Percentiles rank a stretch among this genome's conserved stretches.
Conservation (phyloP, 2,797 vertebrate species). For the Halcyon smyrnensis region DNA sequence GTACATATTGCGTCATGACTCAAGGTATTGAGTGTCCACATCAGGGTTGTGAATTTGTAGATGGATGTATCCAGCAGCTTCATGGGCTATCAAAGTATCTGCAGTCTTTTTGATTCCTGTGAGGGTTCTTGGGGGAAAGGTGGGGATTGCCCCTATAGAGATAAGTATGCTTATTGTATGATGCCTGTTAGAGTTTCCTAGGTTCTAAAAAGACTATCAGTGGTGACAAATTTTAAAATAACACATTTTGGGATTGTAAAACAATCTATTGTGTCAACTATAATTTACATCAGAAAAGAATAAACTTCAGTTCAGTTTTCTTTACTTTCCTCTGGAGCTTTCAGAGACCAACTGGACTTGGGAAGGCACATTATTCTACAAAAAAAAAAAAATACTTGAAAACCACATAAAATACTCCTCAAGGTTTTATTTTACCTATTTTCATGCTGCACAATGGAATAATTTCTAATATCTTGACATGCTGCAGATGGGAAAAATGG, state of each 20-base stretch:
- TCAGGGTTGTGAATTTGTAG: background rate
- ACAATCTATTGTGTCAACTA: background rate
- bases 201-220: background rate
- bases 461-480: background rate
- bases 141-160: background rate
- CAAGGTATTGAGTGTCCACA: background rate
- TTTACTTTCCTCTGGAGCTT: background rate
- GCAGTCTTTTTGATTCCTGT: background rate
- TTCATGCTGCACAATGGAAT: background rate
- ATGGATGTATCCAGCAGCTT: background rate
- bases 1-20: background rate
- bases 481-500: background rate
- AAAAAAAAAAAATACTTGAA: background rate
- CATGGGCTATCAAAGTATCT: background rate
- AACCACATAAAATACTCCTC: background rate
- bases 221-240: background rate
- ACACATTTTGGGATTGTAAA: background rate
- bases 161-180: background rate
- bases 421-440: background rate
- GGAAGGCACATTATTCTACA: background rate
- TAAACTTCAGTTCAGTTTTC: background rate
- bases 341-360: background rate
- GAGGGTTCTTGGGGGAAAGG: fast-evolving
- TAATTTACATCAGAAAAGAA: background rate
- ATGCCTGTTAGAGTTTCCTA: background rate